Evolutionary conservation across 92 coral and sea anemone genomes (phyloP), one percentile per base, ranked within the genome.

Genomic region (Bergia sp.): DNA sequence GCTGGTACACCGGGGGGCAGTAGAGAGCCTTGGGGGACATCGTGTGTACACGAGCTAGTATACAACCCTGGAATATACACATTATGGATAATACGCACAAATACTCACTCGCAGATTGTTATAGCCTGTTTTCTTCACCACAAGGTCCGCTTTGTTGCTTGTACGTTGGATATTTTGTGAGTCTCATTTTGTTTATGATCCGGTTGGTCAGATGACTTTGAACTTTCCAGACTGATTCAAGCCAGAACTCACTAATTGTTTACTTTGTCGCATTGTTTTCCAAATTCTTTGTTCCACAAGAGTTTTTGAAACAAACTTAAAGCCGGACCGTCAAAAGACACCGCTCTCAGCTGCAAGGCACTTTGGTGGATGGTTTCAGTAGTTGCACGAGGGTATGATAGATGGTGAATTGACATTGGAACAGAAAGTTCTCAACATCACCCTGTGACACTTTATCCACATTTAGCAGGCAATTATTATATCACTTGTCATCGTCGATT

Each of bases 191-290:
- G 87, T 69, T 83, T 83, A 43, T 29, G 29, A 29, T 83, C 65
- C 38, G 37, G 29, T 7, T 39, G 57, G 91, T 72, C 82, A 91
- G 91, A 80, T 76, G 86, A 86, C 91, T 91, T 89, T 89, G 94
- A 91, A 91, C 82, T 53, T 49, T 38, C 72, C 77, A 79, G 79
- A 82, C 44, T 69, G 79, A 67, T n/a, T 76, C 86, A 84, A 90
- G 86, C 50, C 86, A 88, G 91, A 84, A 29, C 80, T 66, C 40
- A n/a, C 76, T 41, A 49, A 55, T 79, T 86, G 85, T 77, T 90
- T 78, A 76, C 53, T 69, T 75, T 75, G 75, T 40, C 75, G 41
- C 41, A 80, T 90, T 86, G 87, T 83, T 23, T 82, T 83, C 73
- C n/a, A 83, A 83, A 83, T 83, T 83, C 87, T 83, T 83, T 23